Conservation (phyloP, 1,140 invertebrate genomes). For the Cyrtorhinus lividipennis region DNA sequence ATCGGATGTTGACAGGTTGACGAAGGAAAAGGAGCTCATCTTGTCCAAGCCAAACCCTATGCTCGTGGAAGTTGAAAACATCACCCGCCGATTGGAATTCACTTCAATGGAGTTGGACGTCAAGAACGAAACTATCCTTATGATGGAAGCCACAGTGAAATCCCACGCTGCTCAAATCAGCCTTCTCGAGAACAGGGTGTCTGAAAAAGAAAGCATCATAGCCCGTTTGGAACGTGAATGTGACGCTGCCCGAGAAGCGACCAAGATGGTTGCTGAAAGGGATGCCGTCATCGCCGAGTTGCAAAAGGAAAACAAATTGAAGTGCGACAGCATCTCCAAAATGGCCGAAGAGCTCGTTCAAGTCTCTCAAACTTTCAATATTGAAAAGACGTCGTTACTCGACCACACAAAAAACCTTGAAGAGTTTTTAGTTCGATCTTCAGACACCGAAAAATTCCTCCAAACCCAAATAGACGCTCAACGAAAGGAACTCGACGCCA, state of each 20-base stretch:
- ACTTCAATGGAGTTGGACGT: not conserved
- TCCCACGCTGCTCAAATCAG: not conserved
- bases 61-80: not conserved
- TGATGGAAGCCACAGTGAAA: not conserved
- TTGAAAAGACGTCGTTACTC: not conserved
- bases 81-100: not conserved
- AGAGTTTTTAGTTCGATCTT: not conserved
- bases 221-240: not conserved
- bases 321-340: not conserved
- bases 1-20: not conserved
- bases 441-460: not conserved
- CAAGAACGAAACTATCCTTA: not conserved
- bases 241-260: too few relatives aligned
- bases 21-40: not conserved
- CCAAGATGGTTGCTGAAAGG: not conserved
- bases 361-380: not conserved
- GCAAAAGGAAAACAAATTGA: not conserved
- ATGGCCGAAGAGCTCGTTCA: not conserved
- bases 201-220: not conserved
- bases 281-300: not conserved
- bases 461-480: not conserved
- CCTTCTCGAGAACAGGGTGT: not conserved
- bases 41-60: not conserved
- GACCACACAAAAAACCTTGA: not conserved
- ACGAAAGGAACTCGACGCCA: not conserved